A percentile compares a stretch with the other conserved stretches of the same genome.
Evolutionary conservation across 2,113 vertebrate species (phyloP).

Genomic region (Nanger granti): DNA sequence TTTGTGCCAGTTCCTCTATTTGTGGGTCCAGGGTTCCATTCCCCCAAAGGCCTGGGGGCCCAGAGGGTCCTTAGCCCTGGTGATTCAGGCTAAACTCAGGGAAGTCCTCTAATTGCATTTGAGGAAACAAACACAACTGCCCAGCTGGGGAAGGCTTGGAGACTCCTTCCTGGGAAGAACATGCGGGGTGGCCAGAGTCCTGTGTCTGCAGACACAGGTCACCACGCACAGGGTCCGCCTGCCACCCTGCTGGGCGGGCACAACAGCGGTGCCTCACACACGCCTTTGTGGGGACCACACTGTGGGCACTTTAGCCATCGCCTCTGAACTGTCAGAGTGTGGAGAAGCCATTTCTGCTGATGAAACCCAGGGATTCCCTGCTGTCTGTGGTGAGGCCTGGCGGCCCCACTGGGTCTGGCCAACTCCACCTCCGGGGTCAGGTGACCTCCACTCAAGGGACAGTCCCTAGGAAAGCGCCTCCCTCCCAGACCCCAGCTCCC

Average conservation of each 20-base stretch:
- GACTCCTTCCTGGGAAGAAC: not conserved
- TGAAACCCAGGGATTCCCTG: not conserved
- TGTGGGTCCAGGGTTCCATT: not conserved
- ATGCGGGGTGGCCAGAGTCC: not conserved
- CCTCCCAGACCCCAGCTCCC: rapidly evolving
- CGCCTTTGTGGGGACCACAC: not conserved
- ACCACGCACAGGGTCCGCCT: not conserved
- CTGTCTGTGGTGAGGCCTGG: not conserved
- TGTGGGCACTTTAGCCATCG: not conserved
- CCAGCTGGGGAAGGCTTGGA: not conserved
- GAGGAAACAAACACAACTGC: not conserved
- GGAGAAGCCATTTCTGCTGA: not conserved
- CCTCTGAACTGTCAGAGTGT: not conserved
- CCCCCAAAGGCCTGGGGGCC: not conserved
- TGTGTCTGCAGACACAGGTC: not conserved
- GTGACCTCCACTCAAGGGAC: not conserved
- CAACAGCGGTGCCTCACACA: rapidly evolving
- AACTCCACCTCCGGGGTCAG: not conserved
- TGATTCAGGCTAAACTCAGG: not conserved
- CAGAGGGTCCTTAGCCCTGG: not conserved
- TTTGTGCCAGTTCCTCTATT: not conserved
- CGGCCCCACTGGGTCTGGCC: not conserved
- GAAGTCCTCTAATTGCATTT: not conserved
- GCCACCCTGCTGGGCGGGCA: rapidly evolving
- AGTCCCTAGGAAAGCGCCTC: not conserved